These are phyloP conservation scores for Xerus rutilus DNA, from an alignment of 2,797 vertebrate genomes.

Conservation along the genomic window DNA sequence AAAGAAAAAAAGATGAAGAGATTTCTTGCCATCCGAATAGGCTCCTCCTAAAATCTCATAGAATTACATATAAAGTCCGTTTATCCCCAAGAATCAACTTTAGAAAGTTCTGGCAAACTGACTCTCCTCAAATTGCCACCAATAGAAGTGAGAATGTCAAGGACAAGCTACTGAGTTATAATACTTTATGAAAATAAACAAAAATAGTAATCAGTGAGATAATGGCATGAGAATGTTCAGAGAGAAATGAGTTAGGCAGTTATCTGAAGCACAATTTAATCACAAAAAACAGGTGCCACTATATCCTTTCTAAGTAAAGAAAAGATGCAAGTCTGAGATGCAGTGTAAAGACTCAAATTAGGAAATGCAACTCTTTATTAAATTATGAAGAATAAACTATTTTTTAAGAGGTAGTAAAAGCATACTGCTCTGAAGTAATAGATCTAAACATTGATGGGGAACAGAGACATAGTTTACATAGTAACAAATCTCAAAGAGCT, in stretches of 20 bases:
- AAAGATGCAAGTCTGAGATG: neutral
- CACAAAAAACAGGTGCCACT: neutral
- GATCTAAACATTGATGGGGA: neutral
- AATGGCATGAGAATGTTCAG: neutral
- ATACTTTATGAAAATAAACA: neutral
- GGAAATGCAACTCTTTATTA: neutral
- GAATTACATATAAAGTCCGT: neutral
- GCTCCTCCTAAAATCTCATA: neutral
- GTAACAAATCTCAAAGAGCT: neutral
- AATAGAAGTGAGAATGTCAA: neutral
- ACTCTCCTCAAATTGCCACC: neutral
- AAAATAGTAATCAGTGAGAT: neutral
- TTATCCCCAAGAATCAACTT: neutral
- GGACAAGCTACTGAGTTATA: neutral
- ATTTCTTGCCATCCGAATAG: neutral
- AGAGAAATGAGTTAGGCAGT: neutral
- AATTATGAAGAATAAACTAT: conserved; percentile 9
- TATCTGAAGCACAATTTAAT: neutral
- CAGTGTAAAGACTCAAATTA: neutral
- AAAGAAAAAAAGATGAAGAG: neutral
- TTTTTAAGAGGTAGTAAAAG: neutral
- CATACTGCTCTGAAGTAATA: neutral
- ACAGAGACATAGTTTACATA: neutral
- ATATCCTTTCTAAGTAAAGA: neutral
- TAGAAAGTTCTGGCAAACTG: conserved; percentile 13